A percentile compares a stretch with the other conserved stretches of the same genome.
phyloP scores from a whole-genome alignment of 64 coral and sea anemone genomes.

The Hydrozoanthus tunicans region DNA sequence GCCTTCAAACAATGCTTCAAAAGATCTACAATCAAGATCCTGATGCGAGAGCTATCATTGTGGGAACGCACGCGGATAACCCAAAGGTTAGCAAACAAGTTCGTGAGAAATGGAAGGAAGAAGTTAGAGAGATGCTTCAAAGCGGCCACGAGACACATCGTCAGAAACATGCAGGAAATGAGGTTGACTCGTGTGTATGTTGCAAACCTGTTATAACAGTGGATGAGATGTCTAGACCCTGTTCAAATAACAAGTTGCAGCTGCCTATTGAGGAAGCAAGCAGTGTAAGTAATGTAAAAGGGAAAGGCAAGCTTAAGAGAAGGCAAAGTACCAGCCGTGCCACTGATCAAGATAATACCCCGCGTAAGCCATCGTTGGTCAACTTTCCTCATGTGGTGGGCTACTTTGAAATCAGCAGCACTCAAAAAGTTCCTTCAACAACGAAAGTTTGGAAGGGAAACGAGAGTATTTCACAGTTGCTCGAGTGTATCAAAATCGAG shows the following conservation, averaged over 20 bases:
- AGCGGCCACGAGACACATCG: slow-evolving; percentile 1
- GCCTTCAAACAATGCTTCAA: slow-evolving; percentile 24
- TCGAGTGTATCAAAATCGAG: slow-evolving; percentile 1
- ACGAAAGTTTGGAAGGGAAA: neutral
- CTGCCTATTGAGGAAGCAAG: too few relatives aligned
- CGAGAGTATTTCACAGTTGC: neutral
- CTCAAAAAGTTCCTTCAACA: neutral
- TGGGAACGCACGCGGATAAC: slow-evolving; percentile 17
- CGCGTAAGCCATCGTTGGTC: neutral
- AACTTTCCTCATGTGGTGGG: neutral
- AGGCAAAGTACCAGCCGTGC: neutral
- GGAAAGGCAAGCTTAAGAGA: neutral
- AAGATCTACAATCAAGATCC: neutral
- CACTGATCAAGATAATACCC: too few relatives aligned
- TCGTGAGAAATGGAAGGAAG: neutral
- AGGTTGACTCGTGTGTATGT: slow-evolving; percentile 14
- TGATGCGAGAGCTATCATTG: slow-evolving; percentile 2
- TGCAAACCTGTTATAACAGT: neutral
- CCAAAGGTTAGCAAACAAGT: neutral
- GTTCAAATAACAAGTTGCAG: too few relatives aligned
- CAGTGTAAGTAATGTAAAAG: neutral
- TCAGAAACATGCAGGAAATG: neutral
- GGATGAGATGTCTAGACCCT: neutral
- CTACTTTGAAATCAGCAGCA: slow-evolving; percentile 7
- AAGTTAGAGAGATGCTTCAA: neutral